These are phyloP conservation scores for Melanotaenia pygmaea DNA, from an alignment of 2,797 vertebrate genomes.

Conservation along the genomic window DNA sequence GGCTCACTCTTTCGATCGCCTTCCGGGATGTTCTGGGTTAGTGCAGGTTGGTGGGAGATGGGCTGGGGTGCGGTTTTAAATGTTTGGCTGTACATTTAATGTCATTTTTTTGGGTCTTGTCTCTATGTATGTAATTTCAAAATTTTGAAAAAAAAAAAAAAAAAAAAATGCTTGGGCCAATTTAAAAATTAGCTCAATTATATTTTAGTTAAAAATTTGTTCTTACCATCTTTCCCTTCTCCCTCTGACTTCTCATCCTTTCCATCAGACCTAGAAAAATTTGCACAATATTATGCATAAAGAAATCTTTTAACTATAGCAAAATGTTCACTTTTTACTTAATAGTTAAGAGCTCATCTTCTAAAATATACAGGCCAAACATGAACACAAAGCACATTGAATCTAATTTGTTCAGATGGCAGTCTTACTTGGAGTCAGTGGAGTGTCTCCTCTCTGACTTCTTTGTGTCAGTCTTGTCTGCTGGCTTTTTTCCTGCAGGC, in stretches of 20 bases:
- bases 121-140: too few relatives aligned
- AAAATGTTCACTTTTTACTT: background rate
- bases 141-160: too few relatives aligned
- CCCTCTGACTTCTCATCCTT: constrained; percentile 86
- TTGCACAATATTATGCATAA: background rate
- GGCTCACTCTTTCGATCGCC: too few relatives aligned
- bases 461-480: constrained; percentile 87
- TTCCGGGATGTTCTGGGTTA: too few relatives aligned
- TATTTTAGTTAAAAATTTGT: constrained; percentile 40
- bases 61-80: too few relatives aligned
- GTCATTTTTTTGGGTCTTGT: too few relatives aligned
- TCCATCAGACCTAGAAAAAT: constrained; percentile 81
- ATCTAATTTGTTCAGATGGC: background rate
- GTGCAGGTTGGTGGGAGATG: too few relatives aligned
- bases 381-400: background rate
- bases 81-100: too few relatives aligned
- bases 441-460: constrained; percentile 88
- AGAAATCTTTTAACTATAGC: background rate
- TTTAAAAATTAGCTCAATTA: background rate
- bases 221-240: constrained; percentile 89
- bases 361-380: background rate
- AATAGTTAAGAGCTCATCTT: background rate
- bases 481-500: constrained; percentile 92
- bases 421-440: constrained; percentile 88
- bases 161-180: too few relatives aligned